A percentile compares a stretch with the other conserved stretches of the same genome.
These are phyloP conservation scores for Percopsis omiscomaycus DNA, from an alignment of 2,797 vertebrate genomes.

Conservation along the genomic window DNA sequence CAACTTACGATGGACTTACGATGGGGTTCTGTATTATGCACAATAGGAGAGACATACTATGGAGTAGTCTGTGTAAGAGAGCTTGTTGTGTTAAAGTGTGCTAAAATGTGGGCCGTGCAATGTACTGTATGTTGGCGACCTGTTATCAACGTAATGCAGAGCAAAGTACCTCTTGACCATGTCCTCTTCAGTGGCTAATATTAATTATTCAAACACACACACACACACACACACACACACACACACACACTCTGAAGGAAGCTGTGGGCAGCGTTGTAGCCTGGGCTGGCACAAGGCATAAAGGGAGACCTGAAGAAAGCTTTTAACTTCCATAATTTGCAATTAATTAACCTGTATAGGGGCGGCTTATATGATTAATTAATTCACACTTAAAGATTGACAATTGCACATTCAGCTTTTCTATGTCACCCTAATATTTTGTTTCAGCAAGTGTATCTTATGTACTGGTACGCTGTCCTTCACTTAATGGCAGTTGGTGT, in stretches of 20 bases:
- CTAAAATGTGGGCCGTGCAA: not conserved
- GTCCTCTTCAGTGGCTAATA: conserved; percentile 30
- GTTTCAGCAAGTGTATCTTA: conserved; percentile 34
- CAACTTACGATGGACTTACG: not conserved
- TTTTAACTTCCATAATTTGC: conserved; percentile 19
- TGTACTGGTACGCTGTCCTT: conserved; percentile 43
- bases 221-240: not conserved
- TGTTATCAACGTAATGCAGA: conserved; percentile 23
- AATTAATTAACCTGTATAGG: conserved; percentile 10
- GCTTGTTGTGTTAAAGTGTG: not conserved
- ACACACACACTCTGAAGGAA: not conserved
- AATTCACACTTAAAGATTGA: conserved; percentile 28
- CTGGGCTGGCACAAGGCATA: conserved; percentile 1
- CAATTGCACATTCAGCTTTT: conserved; percentile 38
- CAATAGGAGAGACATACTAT: not conserved
- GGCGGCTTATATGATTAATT: conserved; percentile 24
- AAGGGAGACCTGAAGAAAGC: conserved; percentile 19
- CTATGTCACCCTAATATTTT: conserved; percentile 13
- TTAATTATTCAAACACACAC: conserved; percentile 35
- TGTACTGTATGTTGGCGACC: not conserved
- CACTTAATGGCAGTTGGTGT: conserved; percentile 45
- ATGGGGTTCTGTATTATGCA: not conserved
- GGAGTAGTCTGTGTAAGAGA: not conserved
- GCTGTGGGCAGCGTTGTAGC: not conserved
- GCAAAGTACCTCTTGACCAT: conserved; percentile 27